These are phyloP conservation scores for Temnothorax nylanderi DNA, from an alignment of 1,140 invertebrate genomes.

Conservation along the genomic window DNA sequence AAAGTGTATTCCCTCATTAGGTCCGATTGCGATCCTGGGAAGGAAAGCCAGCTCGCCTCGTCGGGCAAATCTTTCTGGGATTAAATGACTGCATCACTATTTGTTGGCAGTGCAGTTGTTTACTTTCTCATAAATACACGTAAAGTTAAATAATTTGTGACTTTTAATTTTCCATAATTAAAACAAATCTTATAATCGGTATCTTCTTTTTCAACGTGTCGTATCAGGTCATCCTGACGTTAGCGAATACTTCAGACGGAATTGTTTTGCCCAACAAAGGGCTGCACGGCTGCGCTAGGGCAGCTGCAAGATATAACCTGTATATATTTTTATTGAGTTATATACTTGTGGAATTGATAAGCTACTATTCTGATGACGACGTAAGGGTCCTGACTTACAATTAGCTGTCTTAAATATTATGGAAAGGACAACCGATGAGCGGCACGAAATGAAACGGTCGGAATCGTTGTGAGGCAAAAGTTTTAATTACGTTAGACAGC, in stretches of 20 bases:
- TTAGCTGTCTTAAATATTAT: slow-evolving; percentile 60
- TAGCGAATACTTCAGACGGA: too few species aligned
- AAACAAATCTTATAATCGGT: not conserved
- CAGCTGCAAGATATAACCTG: not conserved
- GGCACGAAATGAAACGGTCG: slow-evolving; percentile 56
- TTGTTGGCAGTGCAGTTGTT: slow-evolving; percentile 27
- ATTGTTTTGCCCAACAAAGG: too few species aligned
- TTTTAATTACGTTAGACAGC: slow-evolving; percentile 76
- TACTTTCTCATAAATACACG: not conserved
- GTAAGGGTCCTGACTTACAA: slow-evolving; percentile 21
- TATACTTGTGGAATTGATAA: not conserved
- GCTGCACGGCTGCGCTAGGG: not conserved
- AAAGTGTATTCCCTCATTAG: slow-evolving; percentile 75
- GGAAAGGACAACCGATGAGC: slow-evolving; percentile 18
- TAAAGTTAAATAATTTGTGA: not conserved
- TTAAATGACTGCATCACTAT: slow-evolving; percentile 52
- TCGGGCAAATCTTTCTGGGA: slow-evolving; percentile 23
- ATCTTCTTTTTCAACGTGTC: not conserved
- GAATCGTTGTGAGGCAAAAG: slow-evolving; percentile 62
- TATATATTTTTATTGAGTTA: not conserved
- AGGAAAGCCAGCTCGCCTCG: slow-evolving; percentile 47
- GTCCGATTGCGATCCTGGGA: slow-evolving; percentile 57
- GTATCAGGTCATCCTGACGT: too few species aligned
- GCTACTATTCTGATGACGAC: not conserved
- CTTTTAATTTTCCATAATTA: not conserved